Conservation (phyloP, 2,797 vertebrate species). For the Hemibagrus guttatus region DNA sequence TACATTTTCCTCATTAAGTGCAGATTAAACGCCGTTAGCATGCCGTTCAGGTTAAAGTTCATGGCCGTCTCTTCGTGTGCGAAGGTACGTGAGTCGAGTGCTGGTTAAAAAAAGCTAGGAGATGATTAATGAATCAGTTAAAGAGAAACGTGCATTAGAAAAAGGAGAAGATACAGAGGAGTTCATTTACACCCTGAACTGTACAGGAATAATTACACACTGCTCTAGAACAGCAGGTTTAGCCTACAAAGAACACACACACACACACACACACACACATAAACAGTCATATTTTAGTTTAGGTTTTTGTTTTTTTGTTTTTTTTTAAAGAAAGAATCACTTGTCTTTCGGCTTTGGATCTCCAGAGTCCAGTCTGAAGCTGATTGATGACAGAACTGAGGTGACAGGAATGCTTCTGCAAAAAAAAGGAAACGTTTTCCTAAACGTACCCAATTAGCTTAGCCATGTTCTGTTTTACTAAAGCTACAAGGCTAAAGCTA, state of each 20-base stretch:
- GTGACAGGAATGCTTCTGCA: background rate
- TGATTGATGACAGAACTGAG: background rate
- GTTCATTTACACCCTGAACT: constrained; percentile 53
- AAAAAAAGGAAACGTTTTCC: background rate
- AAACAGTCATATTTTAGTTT: background rate
- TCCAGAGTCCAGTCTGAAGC: background rate
- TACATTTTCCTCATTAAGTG: constrained; percentile 67
- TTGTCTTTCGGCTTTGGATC: background rate
- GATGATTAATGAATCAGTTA: constrained; percentile 46
- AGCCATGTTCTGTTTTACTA: background rate
- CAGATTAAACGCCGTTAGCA: constrained; percentile 80
- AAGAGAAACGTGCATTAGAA: constrained; percentile 46
- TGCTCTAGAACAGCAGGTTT: constrained; percentile 78
- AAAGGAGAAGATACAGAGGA: constrained; percentile 24
- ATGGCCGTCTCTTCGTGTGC: constrained; percentile 65
- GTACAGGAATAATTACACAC: constrained; percentile 63
- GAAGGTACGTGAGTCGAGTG: constrained; percentile 41
- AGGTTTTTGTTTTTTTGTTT: background rate
- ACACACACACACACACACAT: background rate
- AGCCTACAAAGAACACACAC: constrained; percentile 42
- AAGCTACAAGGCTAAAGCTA: background rate
- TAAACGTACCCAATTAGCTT: background rate
- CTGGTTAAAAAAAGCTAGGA: constrained; percentile 51
- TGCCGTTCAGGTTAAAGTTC: constrained; percentile 77
- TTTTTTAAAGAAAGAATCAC: background rate